These are phyloP conservation scores for Brotogeris chrysoptera DNA, from an alignment of 2,797 vertebrate genomes.

Conservation along the genomic window DNA sequence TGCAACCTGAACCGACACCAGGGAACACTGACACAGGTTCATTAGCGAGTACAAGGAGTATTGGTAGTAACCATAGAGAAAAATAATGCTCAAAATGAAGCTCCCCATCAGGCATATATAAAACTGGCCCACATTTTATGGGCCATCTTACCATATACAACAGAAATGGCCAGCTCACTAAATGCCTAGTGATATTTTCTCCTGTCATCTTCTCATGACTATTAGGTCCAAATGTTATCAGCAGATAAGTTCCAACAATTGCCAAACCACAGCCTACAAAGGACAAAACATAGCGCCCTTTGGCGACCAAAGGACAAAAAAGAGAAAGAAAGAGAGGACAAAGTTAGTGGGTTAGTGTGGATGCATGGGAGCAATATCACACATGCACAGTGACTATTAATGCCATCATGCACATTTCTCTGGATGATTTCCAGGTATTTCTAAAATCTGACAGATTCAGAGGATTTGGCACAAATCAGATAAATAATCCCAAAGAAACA, in stretches of 20 bases:
- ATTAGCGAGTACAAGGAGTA: background rate
- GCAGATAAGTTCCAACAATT: slow-evolving; percentile 88
- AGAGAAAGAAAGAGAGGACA: background rate
- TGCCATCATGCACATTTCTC: background rate
- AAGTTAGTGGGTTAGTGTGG: background rate
- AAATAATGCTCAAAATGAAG: background rate
- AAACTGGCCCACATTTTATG: background rate
- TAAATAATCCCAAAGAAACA: background rate
- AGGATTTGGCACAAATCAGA: background rate
- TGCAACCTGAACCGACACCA: background rate
- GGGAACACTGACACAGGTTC: background rate
- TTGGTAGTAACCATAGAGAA: background rate
- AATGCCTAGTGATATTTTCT: slow-evolving; percentile 88
- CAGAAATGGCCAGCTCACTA: slow-evolving; percentile 93
- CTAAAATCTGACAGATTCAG: background rate
- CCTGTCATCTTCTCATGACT: slow-evolving; percentile 90
- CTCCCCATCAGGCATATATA: background rate
- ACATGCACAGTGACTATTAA: background rate
- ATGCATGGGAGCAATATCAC: background rate
- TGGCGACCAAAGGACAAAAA: background rate
- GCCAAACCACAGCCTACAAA: slow-evolving; percentile 89
- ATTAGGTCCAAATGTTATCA: slow-evolving; percentile 94
- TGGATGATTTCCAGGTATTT: background rate
- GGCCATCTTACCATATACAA: slow-evolving; percentile 87
- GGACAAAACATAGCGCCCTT: slow-evolving; percentile 87